Conservation (phyloP, 2,888 invertebrate species). For the Steinernema carpocapsae region DNA sequence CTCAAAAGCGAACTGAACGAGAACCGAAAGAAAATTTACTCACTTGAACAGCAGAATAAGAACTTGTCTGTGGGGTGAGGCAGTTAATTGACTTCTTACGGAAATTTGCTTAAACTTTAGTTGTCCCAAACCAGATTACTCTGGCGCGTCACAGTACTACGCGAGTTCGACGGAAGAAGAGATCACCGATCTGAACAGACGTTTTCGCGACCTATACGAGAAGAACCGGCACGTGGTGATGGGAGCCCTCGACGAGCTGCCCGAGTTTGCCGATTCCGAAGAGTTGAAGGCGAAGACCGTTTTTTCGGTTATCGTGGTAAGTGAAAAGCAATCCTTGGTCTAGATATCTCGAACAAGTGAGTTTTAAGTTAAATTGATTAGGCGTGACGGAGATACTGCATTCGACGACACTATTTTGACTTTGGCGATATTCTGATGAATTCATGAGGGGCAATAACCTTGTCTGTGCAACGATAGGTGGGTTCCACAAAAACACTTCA, state of each 20-base stretch:
- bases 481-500: too few species aligned
- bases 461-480: too few species aligned
- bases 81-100: neutral
- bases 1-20: slow-evolving; percentile 5
- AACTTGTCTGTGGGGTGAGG: neutral
- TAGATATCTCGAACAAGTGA: too few species aligned
- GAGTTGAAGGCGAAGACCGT: slow-evolving; percentile 92
- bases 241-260: slow-evolving; percentile 82
- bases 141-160: slow-evolving; percentile 55
- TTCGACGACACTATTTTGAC: too few species aligned
- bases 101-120: neutral
- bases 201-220: slow-evolving; percentile 84
- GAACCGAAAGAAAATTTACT: neutral
- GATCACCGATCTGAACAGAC: slow-evolving; percentile 74
- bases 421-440: too few species aligned
- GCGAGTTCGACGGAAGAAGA: slow-evolving; percentile 32
- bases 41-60: slow-evolving; percentile 13
- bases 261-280: slow-evolving; percentile 81
- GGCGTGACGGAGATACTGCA: too few species aligned
- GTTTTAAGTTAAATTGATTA: neutral
- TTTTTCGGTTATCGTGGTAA: slow-evolving; percentile 90
- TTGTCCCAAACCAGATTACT: slow-evolving; percentile 55
- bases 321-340: too few species aligned
- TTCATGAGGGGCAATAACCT: too few species aligned
- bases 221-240: slow-evolving; percentile 84